Conservation (phyloP, 2,888 invertebrate genomes). For the Carpatolechia fugitivella region DNA sequence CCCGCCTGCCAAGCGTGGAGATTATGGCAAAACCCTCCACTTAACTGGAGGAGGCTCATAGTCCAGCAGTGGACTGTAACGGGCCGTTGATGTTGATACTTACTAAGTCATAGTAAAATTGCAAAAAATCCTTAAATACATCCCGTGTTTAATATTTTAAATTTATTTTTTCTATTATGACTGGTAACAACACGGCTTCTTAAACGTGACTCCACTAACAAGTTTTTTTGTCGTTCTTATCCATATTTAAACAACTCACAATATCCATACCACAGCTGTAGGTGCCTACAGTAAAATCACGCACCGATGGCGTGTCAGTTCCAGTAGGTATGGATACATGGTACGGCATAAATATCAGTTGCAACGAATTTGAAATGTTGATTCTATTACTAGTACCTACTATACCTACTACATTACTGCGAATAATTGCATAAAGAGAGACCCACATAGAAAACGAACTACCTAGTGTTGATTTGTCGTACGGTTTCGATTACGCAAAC, state of each 20-base stretch:
- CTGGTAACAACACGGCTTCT: too few relatives aligned
- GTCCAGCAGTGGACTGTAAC: too few relatives aligned
- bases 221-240: background rate
- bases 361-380: conserved; percentile 4
- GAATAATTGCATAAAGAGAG: conserved; percentile 3
- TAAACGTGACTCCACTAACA: too few relatives aligned
- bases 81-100: too few relatives aligned
- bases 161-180: too few relatives aligned
- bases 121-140: too few relatives aligned
- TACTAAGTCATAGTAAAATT: too few relatives aligned
- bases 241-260: background rate
- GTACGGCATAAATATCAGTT: background rate
- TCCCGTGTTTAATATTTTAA: too few relatives aligned
- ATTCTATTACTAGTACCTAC: background rate
- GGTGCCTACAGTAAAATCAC: conserved; percentile 7
- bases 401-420: background rate
- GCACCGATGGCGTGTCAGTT: conserved; percentile 4
- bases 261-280: background rate
- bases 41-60: too few relatives aligned
- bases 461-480: background rate
- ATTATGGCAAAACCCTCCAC: too few relatives aligned
- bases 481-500: conserved; percentile 53
- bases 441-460: background rate
- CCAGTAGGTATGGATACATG: background rate
- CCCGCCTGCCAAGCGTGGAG: too few relatives aligned